Evolutionary conservation across 2,113 vertebrate species (phyloP), one percentile per base, ranked within the genome.

Genomic region (Archocentrus centrarchus): DNA sequence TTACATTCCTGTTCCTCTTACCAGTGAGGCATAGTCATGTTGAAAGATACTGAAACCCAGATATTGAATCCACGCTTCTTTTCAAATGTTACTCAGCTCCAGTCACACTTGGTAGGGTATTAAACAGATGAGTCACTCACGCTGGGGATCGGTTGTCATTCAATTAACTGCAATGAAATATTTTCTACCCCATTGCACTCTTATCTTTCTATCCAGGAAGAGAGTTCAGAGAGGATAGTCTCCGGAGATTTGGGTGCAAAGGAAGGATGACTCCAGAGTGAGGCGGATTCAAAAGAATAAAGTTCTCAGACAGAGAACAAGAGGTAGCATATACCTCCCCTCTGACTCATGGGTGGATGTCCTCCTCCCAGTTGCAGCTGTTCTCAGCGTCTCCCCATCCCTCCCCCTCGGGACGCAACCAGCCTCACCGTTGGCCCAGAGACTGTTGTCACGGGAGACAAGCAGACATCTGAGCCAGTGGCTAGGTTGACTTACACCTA

Each of bases 391-490:
- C 91, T 47, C 80, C 41, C 63, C 32, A 32, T 77, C 66, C 75
- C 59, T 82, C 85, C 79, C 76, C 85, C 47, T 88, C 50, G 84
- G 89, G 90, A 92, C 70, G 11, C 88, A 78, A 59, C 88, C 37
- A 20, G 78, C 83, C 82, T 88, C 84, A 24, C 77, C 57, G 86
- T 93, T 92, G 93, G 87, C 92, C 83, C 64, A 83, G 93, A 87
- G 75, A 93, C 77, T 53, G 93, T 94, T 92, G 93, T 89, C 93
- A 93, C 9, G 75, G 93, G 90, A 91, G 87, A 95, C 92, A 75
- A 55, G 82, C 85, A 86, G 84, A 91, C 80, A 88, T 92, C 59
- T 78, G 87, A 85, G 83, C 86, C 78, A 24, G 75, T 63, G 89
- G 89, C 82, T 82, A 66, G 88, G 78, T 90, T 89, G 83, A 81